Evolutionary conservation across 1,140 invertebrate species (phyloP), one percentile per base, ranked within the genome.

Genomic region (Lasioglossum albipes): DNA sequence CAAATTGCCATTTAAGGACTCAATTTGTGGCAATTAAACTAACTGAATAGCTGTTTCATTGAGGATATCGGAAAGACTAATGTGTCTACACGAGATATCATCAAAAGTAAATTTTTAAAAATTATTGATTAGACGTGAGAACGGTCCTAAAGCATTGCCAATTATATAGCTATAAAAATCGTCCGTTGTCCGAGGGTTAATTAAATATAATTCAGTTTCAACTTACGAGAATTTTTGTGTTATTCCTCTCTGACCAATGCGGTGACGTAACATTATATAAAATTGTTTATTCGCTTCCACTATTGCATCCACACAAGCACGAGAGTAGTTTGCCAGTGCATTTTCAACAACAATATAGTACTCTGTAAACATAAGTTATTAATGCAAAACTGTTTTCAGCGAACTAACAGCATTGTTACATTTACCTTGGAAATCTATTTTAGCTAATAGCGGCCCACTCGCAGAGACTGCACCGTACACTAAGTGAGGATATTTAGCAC

Each of bases 401-500:
- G 12, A 52, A 73, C 9, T 18, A 84, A 22, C 5, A 45, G 20
- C 20, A 45, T 52, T 59, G 71, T 64, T 85, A 83, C 59, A 89
- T 85, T 90, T 92, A 96, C 96, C 95, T 89, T 94, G 94, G 88
- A 99, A 99, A 93, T 99, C 96, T 12, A 97, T 93, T 93, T 97
- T 5, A 27, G 98, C 97, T 62, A 97, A 87, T 20, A 99, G 93
- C 10, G 98, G 98, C 6, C 97, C 98, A 94, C 97, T 98, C 0
- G 97, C 95, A n/a, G 97, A 98, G 9, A 99, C 95, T 57, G 98
- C 95, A 6, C 96, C 97, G 91, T 97, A 93, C 2, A 98, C 95
- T 7, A 99, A 93, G 94, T 99, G 96, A 5, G 98, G 97, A 93
- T 98, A 99, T 92, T 98, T 99, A 12, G 96, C 90, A 71, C 98